These are phyloP conservation scores for Galerucella nymphaeae DNA, from an alignment of 2,888 invertebrate genomes.

Conservation along the genomic window DNA sequence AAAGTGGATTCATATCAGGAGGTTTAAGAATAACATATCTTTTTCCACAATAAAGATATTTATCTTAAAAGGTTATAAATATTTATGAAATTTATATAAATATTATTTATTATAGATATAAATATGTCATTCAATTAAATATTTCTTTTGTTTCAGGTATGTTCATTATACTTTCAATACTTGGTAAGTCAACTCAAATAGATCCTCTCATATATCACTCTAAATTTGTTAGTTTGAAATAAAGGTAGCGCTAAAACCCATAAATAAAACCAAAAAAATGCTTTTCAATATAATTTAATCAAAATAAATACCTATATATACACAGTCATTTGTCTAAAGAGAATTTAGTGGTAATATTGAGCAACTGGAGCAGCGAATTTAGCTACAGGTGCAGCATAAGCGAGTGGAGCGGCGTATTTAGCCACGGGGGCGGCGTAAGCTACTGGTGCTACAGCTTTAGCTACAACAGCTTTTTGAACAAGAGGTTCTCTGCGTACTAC, in stretches of 20 bases:
- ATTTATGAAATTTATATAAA: too few species aligned
- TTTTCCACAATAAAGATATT: too few species aligned
- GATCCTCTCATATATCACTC: too few species aligned
- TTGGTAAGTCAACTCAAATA: too few species aligned
- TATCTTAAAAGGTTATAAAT: too few species aligned
- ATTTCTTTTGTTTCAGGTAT: too few species aligned
- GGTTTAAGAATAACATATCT: too few species aligned
- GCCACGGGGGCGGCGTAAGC: conserved; percentile 50
- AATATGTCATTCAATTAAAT: too few species aligned
- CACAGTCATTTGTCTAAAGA: conserved; percentile 19
- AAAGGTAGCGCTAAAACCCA: neutral
- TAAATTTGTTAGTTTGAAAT: too few species aligned
- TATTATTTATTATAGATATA: too few species aligned
- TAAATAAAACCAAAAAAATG: neutral
- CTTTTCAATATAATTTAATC: conserved; percentile 14
- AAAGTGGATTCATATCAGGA: too few species aligned
- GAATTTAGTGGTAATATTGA: conserved; percentile 32
- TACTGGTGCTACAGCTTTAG: conserved; percentile 42
- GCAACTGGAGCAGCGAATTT: conserved; percentile 31
- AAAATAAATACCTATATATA: conserved; percentile 34
- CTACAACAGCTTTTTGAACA: conserved; percentile 53
- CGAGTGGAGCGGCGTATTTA: conserved; percentile 51
- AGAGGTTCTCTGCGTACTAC: conserved; percentile 68
- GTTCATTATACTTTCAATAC: too few species aligned
- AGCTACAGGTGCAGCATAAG: conserved; percentile 49